Conservation (phyloP, 2,113 vertebrate genomes). For the Micronisus gabar region DNA sequence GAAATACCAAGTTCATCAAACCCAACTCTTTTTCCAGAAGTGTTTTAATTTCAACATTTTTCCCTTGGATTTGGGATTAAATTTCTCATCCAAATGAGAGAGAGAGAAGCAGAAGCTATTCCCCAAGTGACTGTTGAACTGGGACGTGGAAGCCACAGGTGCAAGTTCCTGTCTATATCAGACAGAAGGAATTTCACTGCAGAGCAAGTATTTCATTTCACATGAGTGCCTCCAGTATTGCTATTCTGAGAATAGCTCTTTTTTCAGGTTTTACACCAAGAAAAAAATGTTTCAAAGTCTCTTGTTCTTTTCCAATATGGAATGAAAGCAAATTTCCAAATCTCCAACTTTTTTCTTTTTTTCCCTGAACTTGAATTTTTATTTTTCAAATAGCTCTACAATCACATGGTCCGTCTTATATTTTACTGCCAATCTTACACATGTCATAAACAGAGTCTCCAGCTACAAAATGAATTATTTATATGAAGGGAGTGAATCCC, state of each 20-base stretch:
- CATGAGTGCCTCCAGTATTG: constrained; percentile 24
- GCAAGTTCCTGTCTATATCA: constrained; percentile 19
- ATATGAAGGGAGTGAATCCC: constrained; percentile 54
- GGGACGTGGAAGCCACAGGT: constrained; percentile 24
- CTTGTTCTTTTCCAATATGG: not conserved
- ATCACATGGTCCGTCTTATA: not conserved
- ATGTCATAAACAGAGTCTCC: constrained; percentile 48
- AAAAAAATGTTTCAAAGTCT: not conserved
- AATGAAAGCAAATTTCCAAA: not conserved
- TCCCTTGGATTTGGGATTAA: not conserved
- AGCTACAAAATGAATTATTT: constrained; percentile 60
- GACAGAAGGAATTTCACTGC: not conserved
- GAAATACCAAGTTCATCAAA: not conserved
- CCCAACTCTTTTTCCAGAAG: not conserved
- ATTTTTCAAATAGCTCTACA: not conserved
- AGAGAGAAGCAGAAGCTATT: not conserved
- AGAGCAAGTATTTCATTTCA: constrained; percentile 32
- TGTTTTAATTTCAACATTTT: not conserved
- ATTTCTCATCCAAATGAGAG: not conserved
- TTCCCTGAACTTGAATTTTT: not conserved
- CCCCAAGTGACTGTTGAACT: not conserved
- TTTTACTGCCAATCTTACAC: constrained; percentile 46
- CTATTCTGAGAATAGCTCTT: not conserved
- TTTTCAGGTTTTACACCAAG: not conserved
- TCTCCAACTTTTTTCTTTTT: not conserved